phyloP scores from a whole-genome alignment of 2,797 vertebrate genomes.

The Falco cherrug region DNA sequence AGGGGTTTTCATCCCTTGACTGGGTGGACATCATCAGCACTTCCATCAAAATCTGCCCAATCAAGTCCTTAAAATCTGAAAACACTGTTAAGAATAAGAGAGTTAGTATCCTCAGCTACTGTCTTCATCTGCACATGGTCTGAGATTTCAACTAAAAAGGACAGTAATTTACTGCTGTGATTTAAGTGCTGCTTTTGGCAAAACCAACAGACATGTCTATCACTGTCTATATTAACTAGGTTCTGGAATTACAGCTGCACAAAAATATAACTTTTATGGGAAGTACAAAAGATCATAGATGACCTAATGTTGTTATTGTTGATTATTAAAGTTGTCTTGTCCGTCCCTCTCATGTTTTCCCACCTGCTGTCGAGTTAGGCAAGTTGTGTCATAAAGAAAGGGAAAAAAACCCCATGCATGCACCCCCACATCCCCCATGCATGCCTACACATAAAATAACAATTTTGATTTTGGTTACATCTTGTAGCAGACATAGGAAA shows the following conservation, averaged over 20 bases:
- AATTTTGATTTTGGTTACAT: not conserved
- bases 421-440: not conserved
- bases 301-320: not conserved
- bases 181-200: not conserved
- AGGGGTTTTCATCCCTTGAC: constrained; percentile 92
- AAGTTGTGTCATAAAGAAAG: not conserved
- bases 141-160: not conserved
- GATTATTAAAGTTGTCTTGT: not conserved
- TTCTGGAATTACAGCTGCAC: not conserved
- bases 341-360: not conserved
- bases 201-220: not conserved
- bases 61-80: constrained; percentile 98
- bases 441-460: not conserved
- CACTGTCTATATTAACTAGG: not conserved
- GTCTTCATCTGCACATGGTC: not conserved
- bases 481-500: not conserved
- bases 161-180: not conserved
- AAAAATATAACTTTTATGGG: not conserved
- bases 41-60: constrained; percentile 99
- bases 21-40: constrained; percentile 98
- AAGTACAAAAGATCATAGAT: not conserved
- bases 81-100: constrained; percentile 81
- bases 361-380: not conserved
- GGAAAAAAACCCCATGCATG: not conserved
- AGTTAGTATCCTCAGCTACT: not conserved